These are phyloP conservation scores for Stichodactyla mertensii DNA, from an alignment of 64 coral and sea anemone genomes.

Conservation along the genomic window DNA sequence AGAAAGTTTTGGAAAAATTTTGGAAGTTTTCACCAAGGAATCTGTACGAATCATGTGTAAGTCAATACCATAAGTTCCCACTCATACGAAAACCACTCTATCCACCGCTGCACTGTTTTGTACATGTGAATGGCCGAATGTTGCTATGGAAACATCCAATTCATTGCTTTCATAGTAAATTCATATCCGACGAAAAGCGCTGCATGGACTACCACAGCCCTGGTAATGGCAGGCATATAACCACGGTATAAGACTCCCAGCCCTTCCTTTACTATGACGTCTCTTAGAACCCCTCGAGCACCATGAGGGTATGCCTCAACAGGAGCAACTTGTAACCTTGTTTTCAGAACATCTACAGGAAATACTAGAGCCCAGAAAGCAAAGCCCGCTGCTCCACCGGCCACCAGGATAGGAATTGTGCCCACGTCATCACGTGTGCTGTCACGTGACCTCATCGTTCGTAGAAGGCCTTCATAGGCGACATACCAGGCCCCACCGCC, in stretches of 20 bases:
- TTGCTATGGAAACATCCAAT: slow-evolving; percentile 31
- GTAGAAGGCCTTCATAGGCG: slow-evolving; percentile 53
- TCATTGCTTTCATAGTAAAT: slow-evolving; percentile 50
- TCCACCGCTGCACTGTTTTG: too few species aligned
- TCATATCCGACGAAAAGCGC: slow-evolving; percentile 55
- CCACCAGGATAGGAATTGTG: slow-evolving; percentile 26
- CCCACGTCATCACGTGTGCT: slow-evolving; percentile 52
- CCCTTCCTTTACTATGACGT: slow-evolving; percentile 39
- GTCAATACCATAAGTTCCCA: too few species aligned
- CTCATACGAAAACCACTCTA: too few species aligned
- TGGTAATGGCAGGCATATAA: slow-evolving; percentile 34
- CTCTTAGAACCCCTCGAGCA: slow-evolving; percentile 35
- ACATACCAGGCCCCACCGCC: slow-evolving; percentile 58
- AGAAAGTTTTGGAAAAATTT: too few species aligned
- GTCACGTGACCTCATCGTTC: slow-evolving; percentile 17
- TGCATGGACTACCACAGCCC: slow-evolving; percentile 49
- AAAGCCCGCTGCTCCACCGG: slow-evolving; percentile 52
- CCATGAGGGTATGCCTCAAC: slow-evolving; percentile 50
- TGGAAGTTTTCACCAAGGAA: too few species aligned
- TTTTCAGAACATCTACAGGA: slow-evolving; percentile 53
- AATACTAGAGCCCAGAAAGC: slow-evolving; percentile 46
- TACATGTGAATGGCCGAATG: background rate
- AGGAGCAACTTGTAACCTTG: slow-evolving; percentile 52
- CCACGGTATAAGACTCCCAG: slow-evolving; percentile 47
- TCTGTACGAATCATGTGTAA: too few species aligned